These are phyloP conservation scores for Aplysia californica DNA, from an alignment of 1,140 invertebrate species.

Conservation along the genomic window DNA sequence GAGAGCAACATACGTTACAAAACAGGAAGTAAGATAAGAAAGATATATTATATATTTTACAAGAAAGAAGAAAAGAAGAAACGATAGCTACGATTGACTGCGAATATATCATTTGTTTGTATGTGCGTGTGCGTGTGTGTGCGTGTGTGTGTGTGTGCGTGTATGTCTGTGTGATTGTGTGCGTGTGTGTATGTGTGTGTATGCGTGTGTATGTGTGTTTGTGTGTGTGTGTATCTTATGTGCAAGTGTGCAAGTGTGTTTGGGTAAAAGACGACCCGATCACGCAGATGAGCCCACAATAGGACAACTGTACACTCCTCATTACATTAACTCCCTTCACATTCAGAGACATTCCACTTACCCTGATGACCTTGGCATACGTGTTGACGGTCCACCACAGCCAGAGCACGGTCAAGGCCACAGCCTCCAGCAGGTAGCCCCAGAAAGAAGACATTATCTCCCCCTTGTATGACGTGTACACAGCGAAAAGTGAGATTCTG, in stretches of 20 bases:
- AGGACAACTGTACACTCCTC: not conserved
- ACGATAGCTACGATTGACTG: not conserved
- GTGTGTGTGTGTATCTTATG: too few relatives aligned
- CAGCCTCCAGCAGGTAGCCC: conserved; percentile 14
- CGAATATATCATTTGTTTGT: too few relatives aligned
- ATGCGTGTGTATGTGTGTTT: too few relatives aligned
- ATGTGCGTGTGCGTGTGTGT: too few relatives aligned
- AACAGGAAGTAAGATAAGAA: not conserved
- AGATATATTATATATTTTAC: too few relatives aligned
- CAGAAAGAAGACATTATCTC: conserved; percentile 22
- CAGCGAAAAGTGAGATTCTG: too few relatives aligned
- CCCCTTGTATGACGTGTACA: too few relatives aligned
- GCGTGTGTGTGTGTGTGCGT: too few relatives aligned
- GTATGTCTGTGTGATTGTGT: too few relatives aligned
- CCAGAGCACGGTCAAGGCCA: not conserved
- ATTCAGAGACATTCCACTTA: not conserved
- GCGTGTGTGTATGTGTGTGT: too few relatives aligned
- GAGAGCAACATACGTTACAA: not conserved
- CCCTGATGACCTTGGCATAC: conserved; percentile 6
- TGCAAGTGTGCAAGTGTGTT: not conserved
- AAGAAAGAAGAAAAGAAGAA: not conserved
- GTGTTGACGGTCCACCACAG: conserved; percentile 20
- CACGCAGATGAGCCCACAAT: not conserved
- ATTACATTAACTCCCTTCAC: not conserved
- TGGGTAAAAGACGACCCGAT: not conserved